These are phyloP conservation scores for Hypothenemus hampei DNA, from an alignment of 1,140 invertebrate genomes.

Conservation along the genomic window DNA sequence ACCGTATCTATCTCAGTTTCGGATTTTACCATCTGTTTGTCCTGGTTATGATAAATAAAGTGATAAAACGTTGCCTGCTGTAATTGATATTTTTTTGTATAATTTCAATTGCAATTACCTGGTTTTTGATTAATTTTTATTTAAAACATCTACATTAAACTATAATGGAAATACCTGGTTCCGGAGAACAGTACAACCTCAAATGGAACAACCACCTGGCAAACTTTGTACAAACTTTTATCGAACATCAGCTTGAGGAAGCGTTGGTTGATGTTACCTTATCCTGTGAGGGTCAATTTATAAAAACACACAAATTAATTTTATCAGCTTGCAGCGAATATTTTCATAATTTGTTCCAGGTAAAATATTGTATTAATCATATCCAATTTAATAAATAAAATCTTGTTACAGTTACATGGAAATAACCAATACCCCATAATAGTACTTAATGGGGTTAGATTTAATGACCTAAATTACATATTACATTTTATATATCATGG, in stretches of 20 bases:
- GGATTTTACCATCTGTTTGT: no score
- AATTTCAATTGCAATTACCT: no score
- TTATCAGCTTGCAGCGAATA: slow-evolving; percentile 55
- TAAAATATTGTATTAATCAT: no score
- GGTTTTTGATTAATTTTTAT: no score
- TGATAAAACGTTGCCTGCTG: no score
- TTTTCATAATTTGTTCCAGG: slow-evolving; percentile 48
- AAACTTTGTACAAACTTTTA: slow-evolving; percentile 54
- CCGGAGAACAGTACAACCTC: slow-evolving; percentile 50
- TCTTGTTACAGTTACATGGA: slow-evolving; percentile 44
- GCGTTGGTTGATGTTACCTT: slow-evolving; percentile 56
- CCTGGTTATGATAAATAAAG: no score
- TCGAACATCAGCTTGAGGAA: slow-evolving; percentile 50
- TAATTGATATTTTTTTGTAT: no score
- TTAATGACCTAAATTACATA: slow-evolving; percentile 47
- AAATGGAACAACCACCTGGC: slow-evolving; percentile 53
- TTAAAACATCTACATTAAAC: no score
- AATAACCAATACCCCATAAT: slow-evolving; percentile 48
- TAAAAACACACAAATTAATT: slow-evolving; percentile 56
- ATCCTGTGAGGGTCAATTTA: slow-evolving; percentile 51
- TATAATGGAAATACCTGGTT: no score
- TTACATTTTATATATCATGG: slow-evolving; percentile 55
- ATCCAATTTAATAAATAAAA: background rate
- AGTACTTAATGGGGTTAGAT: slow-evolving; percentile 50
- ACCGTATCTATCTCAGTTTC: no score